Conservation (phyloP, 2,888 invertebrate genomes). For the Phytoseiulus persimilis region DNA sequence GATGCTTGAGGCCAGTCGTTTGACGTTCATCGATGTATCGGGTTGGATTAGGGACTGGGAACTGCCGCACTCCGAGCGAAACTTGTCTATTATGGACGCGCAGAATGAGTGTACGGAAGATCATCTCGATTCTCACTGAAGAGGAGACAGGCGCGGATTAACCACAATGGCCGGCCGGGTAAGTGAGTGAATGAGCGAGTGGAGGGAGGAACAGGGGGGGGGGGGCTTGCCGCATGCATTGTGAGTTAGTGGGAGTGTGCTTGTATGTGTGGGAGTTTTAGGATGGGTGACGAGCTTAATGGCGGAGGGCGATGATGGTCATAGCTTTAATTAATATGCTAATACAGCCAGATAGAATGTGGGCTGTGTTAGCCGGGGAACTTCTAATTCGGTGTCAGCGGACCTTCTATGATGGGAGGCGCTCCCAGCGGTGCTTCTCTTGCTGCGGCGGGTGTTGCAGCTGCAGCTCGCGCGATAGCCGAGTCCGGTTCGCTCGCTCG, state of each 20-base stretch:
- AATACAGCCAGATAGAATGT: background rate
- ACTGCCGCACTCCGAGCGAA: no score
- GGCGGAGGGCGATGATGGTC: background rate
- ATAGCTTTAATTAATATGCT: constrained; percentile 5
- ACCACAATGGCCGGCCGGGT: no score
- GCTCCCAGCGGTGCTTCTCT: background rate
- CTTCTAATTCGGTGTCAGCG: background rate
- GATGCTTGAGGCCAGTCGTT: no score
- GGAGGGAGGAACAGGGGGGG: no score
- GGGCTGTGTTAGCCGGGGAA: background rate
- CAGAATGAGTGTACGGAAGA: no score
- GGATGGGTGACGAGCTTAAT: constrained; percentile 5
- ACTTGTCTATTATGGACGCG: no score
- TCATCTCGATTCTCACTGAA: no score
- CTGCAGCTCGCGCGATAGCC: background rate
- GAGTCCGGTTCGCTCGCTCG: background rate
- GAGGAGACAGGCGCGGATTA: no score
- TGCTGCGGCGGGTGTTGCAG: background rate
- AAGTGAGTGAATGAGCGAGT: no score
- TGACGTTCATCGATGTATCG: no score
- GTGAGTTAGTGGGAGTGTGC: background rate
- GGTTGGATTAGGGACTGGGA: no score
- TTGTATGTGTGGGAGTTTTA: background rate
- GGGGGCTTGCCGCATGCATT: no score
- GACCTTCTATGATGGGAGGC: background rate